Evolutionary conservation across 2,797 vertebrate species (phyloP).

Genomic region (Peromyscus attwateri): DNA sequence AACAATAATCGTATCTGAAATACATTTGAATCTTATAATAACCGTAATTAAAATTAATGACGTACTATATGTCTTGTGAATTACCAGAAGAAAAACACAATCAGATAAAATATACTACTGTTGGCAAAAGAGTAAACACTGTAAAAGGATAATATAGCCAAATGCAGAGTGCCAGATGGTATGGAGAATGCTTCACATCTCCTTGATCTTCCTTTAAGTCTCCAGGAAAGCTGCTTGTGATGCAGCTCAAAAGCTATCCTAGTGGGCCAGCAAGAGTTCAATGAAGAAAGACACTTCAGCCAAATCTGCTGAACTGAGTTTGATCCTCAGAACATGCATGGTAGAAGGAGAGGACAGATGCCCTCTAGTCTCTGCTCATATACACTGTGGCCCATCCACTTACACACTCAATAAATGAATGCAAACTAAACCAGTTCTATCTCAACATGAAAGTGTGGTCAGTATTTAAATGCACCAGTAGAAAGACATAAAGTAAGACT

Average conservation of each 20-base stretch:
- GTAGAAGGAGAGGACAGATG: background rate
- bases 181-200: background rate
- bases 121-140: conserved; percentile 33
- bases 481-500: background rate
- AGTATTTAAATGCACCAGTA: background rate
- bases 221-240: background rate
- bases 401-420: background rate
- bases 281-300: background rate
- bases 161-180: background rate
- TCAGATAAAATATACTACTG: background rate
- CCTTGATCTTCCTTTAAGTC: conserved; percentile 35
- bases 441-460: background rate
- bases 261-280: background rate
- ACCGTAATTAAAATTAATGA: conserved; percentile 29
- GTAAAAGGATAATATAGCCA: background rate
- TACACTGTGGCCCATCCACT: background rate
- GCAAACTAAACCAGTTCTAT: background rate
- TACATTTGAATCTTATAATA: background rate
- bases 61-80: background rate
- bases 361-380: background rate
- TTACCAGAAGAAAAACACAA: background rate
- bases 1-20: conserved; percentile 26
- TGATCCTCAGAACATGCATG: background rate
- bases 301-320: background rate
- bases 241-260: background rate